A percentile compares a stretch with the other conserved stretches of the same genome.
Evolutionary conservation across 37 sponge, comb jelly and placozoan genomes (phyloP).

Genomic region (Ianthella basta): DNA sequence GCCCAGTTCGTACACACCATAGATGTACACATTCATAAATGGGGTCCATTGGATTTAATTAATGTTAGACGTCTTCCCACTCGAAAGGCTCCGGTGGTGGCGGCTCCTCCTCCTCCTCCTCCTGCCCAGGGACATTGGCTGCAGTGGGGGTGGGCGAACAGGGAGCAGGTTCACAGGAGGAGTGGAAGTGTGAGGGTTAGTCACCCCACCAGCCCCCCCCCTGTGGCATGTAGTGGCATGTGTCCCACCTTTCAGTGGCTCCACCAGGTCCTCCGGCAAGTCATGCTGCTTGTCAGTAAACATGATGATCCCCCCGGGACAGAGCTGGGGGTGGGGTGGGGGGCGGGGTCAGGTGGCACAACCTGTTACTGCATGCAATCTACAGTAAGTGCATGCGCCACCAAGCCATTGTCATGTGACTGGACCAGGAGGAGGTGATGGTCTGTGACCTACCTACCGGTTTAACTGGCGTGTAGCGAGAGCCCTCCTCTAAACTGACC

Average conservation of each 20-base stretch:
- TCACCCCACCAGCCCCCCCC: too few species aligned
- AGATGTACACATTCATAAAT: neutral
- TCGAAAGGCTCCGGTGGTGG: conserved; percentile 98
- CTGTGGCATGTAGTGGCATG: too few species aligned
- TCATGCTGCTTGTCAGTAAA: conserved; percentile 53
- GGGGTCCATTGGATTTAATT: neutral
- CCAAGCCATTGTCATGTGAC: too few species aligned
- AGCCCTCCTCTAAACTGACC: conserved; percentile 33
- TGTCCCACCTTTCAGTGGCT: conserved; percentile 78
- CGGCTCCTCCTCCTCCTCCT: conserved; percentile 90
- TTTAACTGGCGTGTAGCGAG: conserved; percentile 77
- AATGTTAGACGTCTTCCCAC: conserved; percentile 74
- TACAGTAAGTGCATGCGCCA: too few species aligned
- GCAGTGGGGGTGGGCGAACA: neutral
- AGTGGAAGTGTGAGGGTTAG: too few species aligned
- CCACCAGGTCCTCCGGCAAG: conserved; percentile 83
- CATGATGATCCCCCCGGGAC: conserved; percentile 85
- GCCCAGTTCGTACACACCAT: neutral
- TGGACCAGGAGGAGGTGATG: too few species aligned
- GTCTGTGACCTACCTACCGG: too few species aligned
- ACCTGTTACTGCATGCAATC: too few species aligned
- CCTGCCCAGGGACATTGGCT: conserved; percentile 73
- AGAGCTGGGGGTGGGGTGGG: conserved; percentile 46
- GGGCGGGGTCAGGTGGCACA: neutral
- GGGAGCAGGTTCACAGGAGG: too few species aligned